Conservation (phyloP, 2,797 vertebrate genomes). For the Cottoperca gobio region DNA sequence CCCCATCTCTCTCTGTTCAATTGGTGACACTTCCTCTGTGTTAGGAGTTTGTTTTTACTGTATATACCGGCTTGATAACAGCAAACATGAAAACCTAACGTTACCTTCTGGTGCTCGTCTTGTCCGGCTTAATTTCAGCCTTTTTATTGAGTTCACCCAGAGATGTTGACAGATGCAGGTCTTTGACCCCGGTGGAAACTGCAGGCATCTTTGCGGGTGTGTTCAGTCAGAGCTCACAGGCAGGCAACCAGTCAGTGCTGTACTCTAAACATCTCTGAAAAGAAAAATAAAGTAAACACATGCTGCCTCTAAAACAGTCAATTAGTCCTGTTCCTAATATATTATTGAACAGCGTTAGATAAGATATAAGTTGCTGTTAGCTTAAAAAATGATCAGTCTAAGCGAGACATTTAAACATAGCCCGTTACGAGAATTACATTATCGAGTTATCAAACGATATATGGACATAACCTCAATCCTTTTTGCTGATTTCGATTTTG, state of each 20-base stretch:
- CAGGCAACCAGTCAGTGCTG: slow-evolving; percentile 42
- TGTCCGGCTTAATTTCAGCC: slow-evolving; percentile 94
- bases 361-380: not conserved
- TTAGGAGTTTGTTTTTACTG: not conserved
- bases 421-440: no score
- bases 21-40: not conserved
- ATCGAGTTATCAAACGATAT: no score
- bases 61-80: not conserved
- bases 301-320: not conserved
- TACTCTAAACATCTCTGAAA: slow-evolving; percentile 60
- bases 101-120: slow-evolving; percentile 92
- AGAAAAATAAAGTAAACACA: not conserved
- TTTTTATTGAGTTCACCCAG: slow-evolving; percentile 97
- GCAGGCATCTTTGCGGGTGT: slow-evolving; percentile 89
- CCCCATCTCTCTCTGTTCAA: not conserved
- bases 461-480: no score
- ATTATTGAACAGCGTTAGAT: not conserved
- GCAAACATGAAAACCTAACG: not conserved
- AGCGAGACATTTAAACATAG: no score
- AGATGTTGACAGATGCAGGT: slow-evolving; percentile 94
- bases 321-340: not conserved
- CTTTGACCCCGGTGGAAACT: slow-evolving; percentile 92
- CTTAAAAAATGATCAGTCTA: not conserved
- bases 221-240: slow-evolving; percentile 58
- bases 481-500: no score